Conservation (phyloP, 2,888 invertebrate genomes). For the Dimorphilus gyrociliatus region DNA sequence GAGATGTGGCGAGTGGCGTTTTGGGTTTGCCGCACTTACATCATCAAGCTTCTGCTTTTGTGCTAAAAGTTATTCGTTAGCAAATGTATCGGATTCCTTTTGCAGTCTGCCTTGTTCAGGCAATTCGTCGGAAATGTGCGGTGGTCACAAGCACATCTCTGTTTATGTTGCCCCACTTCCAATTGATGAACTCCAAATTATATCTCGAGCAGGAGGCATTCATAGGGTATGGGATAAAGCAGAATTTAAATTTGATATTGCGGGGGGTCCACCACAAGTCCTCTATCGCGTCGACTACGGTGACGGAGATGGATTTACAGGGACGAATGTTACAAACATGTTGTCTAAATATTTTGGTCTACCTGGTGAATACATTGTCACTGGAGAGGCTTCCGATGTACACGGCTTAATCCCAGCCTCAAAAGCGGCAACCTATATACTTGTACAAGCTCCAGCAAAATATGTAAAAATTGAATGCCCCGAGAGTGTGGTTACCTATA, state of each 20-base stretch:
- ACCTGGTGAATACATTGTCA: conserved; percentile 22
- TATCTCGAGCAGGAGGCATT: conserved; percentile 4
- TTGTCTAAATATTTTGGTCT: conserved; percentile 14
- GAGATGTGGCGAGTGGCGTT: conserved; percentile 14
- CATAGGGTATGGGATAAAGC: conserved; percentile 2
- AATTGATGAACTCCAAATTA: conserved; percentile 9
- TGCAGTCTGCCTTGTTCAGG: conserved; percentile 15
- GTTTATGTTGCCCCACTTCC: conserved; percentile 12
- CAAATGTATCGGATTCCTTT: background rate
- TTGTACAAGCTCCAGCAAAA: conserved; percentile 17
- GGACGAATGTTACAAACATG: conserved; percentile 15
- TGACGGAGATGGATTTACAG: conserved; percentile 17
- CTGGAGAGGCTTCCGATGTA: conserved; percentile 18
- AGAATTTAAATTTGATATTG: too few species aligned
- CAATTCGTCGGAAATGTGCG: too few species aligned
- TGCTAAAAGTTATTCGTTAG: conserved; percentile 6
- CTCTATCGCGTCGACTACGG: conserved; percentile 24
- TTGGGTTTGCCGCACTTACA: conserved; percentile 14
- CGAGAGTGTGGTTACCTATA: conserved; percentile 18
- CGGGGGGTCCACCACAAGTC: conserved; percentile 9
- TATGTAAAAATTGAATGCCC: conserved; percentile 20
- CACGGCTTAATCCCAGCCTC: conserved; percentile 8
- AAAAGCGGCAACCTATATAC: conserved; percentile 15
- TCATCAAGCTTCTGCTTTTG: conserved; percentile 17
- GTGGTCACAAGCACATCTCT: conserved; percentile 13